Conservation (phyloP, 92 coral and sea anemone genomes). For the Epizoanthus rinbou region DNA sequence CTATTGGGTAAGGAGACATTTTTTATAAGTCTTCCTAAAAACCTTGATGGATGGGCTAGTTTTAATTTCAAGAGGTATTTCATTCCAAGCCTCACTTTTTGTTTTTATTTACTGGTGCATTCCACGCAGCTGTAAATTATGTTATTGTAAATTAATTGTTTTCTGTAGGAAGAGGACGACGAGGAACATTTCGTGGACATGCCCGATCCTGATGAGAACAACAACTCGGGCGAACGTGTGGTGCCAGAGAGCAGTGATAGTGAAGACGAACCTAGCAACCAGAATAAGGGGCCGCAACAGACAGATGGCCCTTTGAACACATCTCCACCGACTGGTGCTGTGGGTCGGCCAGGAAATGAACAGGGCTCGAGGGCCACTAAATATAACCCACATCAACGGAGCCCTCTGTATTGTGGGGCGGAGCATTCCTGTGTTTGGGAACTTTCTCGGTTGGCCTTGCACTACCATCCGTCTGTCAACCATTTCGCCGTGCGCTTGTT, state of each 20-base stretch:
- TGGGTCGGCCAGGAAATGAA: background rate
- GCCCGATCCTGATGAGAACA: constrained; percentile 54
- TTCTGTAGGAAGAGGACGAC: constrained; percentile 82
- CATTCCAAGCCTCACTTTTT: too few relatives aligned
- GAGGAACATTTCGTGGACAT: constrained; percentile 91
- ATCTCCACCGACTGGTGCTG: constrained; percentile 41
- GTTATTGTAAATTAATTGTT: background rate
- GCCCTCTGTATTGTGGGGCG: constrained; percentile 88
- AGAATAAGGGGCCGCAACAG: background rate
- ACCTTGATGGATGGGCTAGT: too few relatives aligned
- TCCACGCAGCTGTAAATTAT: constrained; percentile 5
- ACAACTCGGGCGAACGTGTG: constrained; percentile 31
- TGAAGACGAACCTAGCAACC: constrained; percentile 14
- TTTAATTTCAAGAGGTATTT: too few relatives aligned
- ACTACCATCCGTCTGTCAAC: constrained; percentile 94
- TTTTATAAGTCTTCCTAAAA: too few relatives aligned
- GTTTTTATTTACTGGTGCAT: too few relatives aligned
- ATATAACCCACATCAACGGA: constrained; percentile 75
- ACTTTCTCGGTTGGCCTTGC: constrained; percentile 70
- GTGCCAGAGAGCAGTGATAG: constrained; percentile 30
- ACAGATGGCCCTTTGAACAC: constrained; percentile 16
- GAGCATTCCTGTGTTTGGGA: constrained; percentile 93
- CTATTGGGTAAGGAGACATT: too few relatives aligned
- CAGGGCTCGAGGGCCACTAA: constrained; percentile 22
- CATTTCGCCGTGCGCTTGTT: constrained; percentile 74